phyloP scores from a whole-genome alignment of 2,113 vertebrate species.

The Nannobrachium achirus region DNA sequence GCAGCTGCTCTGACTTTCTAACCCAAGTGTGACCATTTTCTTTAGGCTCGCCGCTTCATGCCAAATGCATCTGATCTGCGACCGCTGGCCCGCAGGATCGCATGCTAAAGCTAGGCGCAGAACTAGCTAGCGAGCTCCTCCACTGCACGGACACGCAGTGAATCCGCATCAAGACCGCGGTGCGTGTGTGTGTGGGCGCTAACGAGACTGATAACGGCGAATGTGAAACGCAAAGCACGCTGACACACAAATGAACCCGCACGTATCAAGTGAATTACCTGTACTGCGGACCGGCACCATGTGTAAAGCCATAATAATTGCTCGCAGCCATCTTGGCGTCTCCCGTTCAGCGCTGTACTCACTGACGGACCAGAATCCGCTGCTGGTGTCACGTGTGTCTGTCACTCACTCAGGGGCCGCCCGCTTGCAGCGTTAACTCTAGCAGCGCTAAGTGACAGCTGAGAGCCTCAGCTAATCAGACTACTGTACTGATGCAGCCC shows the following conservation, averaged over 20 bases:
- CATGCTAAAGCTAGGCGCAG: slow-evolving; percentile 53
- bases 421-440: slow-evolving; percentile 11
- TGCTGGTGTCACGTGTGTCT: slow-evolving; percentile 21
- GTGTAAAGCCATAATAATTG: slow-evolving; percentile 78
- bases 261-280: slow-evolving; percentile 75
- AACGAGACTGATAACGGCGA: neutral
- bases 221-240: neutral
- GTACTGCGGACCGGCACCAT: slow-evolving; percentile 80
- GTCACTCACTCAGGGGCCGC: slow-evolving; percentile 21
- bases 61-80: slow-evolving; percentile 17
- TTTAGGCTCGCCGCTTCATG: slow-evolving; percentile 12
- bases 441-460: neutral
- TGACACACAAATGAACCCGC: slow-evolving; percentile 39
- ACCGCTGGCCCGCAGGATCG: slow-evolving; percentile 46
- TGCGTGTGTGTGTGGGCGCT: neutral
- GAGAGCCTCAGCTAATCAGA: too few relatives aligned
- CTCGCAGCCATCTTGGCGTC: slow-evolving; percentile 87
- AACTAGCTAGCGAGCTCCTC: slow-evolving; percentile 29
- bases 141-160: neutral
- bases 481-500: too few relatives aligned
- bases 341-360: slow-evolving; percentile 56
- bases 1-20: neutral
- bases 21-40: neutral
- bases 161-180: neutral
- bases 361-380: slow-evolving; percentile 14